A percentile compares a stretch with the other conserved stretches of the same genome.
These are phyloP conservation scores for Brachypterus glaber DNA, from an alignment of 2,888 invertebrate genomes.

Conservation along the genomic window DNA sequence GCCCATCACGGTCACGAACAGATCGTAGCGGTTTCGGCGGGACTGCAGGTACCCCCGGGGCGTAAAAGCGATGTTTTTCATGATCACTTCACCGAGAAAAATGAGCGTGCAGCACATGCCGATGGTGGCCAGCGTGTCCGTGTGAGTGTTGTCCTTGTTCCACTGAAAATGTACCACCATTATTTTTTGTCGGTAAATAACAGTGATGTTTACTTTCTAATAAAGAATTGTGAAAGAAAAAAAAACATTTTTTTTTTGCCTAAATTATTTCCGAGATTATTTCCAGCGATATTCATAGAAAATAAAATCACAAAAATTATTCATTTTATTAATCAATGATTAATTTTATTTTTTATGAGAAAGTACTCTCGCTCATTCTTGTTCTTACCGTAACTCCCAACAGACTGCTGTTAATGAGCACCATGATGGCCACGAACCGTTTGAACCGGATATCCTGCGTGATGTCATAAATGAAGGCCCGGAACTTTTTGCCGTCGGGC, in stretches of 20 bases:
- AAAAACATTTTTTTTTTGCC: too few species aligned
- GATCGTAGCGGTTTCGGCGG: constrained; percentile 91
- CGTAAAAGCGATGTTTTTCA: constrained; percentile 98
- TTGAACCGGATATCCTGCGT: constrained; percentile 96
- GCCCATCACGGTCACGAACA: constrained; percentile 92
- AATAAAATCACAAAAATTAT: too few species aligned
- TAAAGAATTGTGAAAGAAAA: not conserved
- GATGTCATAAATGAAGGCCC: constrained; percentile 94
- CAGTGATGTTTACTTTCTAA: not conserved
- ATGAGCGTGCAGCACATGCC: constrained; percentile 85
- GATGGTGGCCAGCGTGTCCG: constrained; percentile 72
- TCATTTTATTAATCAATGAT: too few species aligned
- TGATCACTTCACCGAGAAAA: constrained; percentile 91
- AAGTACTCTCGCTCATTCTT: not conserved
- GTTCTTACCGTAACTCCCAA: constrained; percentile 78
- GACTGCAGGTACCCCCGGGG: constrained; percentile 98
- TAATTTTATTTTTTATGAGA: too few species aligned
- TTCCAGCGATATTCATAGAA: too few species aligned
- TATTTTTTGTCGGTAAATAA: not conserved
- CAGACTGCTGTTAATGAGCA: constrained; percentile 85
- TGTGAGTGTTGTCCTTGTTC: constrained; percentile 73
- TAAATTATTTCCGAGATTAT: constrained; percentile 1
- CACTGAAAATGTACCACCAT: constrained; percentile 51
- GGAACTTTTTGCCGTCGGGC: constrained; percentile 84
- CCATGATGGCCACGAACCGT: constrained; percentile 85